These are phyloP conservation scores for Anseranas semipalmata DNA, from an alignment of 2,113 vertebrate genomes.

Conservation along the genomic window DNA sequence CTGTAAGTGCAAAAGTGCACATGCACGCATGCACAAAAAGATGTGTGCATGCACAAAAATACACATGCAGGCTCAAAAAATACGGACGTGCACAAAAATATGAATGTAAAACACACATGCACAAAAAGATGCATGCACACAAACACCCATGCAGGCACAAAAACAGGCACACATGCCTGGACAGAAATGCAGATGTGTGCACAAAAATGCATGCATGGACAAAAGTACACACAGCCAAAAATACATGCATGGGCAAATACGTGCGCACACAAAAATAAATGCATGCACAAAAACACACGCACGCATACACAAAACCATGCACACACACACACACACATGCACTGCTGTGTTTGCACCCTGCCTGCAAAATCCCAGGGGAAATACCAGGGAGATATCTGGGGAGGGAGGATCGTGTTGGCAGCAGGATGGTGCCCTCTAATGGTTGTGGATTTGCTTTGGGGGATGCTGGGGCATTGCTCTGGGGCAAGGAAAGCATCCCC, in stretches of 20 bases:
- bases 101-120: too few relatives aligned
- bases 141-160: too few relatives aligned
- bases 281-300: background rate
- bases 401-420: background rate
- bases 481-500: background rate
- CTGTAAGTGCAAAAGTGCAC: fast-evolving
- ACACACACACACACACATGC: fast-evolving
- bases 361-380: too few relatives aligned
- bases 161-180: background rate
- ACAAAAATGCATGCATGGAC: background rate
- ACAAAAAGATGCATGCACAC: background rate
- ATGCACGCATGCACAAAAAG: background rate
- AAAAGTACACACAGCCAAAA: background rate
- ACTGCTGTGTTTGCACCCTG: background rate
- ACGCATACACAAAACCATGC: fast-evolving
- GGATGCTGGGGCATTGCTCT: background rate
- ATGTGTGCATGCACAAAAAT: background rate
- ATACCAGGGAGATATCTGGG: fast-evolving
- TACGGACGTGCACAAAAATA: too few relatives aligned
- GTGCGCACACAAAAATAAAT: fast-evolving
- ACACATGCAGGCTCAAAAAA: too few relatives aligned
- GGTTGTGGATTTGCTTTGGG: background rate
- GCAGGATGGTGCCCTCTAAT: background rate
- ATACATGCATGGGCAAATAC: background rate
- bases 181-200: background rate